Evolutionary conservation across 2,113 vertebrate genomes (phyloP), one percentile per base, ranked within the genome.

Genomic region (Halichoerus grypus): DNA sequence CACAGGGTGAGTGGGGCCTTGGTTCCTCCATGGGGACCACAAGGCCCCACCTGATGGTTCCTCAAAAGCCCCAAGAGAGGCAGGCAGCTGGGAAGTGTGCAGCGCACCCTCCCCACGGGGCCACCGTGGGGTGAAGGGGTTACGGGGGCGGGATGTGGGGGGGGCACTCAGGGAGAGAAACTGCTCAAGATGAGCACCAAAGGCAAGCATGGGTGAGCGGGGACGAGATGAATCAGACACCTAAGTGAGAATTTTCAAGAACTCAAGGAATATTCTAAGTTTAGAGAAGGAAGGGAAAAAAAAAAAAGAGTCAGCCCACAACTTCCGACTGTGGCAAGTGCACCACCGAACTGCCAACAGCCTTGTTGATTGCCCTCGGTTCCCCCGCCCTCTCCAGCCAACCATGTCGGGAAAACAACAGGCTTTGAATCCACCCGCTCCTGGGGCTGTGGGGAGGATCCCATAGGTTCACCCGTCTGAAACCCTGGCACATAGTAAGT

Each of bases 191-290:
- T n/a, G 53, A 76, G 59, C 74, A 26, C 28, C n/a, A 4, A 55
- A 39, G 61, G 67, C 91, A 69, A 69, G 49, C 11, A 8, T 3
- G 8, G n/a, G 76, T n/a, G 77, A 74, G 74, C 8, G 16, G 87
- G 71, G 15, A 94, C 26, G 49, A n/a, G 72, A 59, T 93, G 92
- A 91, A n/a, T 91, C 96, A 95, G 89, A 86, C n/a, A 12, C 9
- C 86, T 33, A 31, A 77, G 93, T 22, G 91, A 95, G 85, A 80
- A 85, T 69, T 76, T 63, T 90, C 86, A 95, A 93, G 86, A 93
- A 82, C 92, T 96, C 79, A 49, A 95, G 94, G 94, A 92, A 89
- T 61, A 95, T 51, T 96, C 95, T 88, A 93, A 93, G 87, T 86
- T 96, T 92, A 65, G 95, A 67, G 59, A 59, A 97, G 22, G 81